Evolutionary conservation across 2,113 vertebrate species (phyloP).

Genomic region (Rhineura floridana): DNA sequence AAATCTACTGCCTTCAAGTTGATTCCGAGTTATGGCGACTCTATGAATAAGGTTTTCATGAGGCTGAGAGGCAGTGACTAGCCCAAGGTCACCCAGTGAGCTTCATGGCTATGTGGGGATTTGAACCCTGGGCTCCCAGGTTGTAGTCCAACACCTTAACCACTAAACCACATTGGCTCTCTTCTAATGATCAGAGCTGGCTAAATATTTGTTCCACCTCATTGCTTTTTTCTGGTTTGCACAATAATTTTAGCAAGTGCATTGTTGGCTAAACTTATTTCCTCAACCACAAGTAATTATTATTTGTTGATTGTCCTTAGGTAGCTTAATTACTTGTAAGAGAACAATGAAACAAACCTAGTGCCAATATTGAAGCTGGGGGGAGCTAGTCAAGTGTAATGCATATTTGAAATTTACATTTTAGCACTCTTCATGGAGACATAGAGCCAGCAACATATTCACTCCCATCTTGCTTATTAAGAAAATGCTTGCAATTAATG

Average conservation of each 20-base stretch:
- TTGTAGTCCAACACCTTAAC: too few species aligned
- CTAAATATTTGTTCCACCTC: conserved; percentile 20
- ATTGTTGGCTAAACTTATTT: conserved; percentile 60
- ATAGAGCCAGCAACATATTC: conserved; percentile 29
- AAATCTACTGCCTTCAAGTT: too few species aligned
- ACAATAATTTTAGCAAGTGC: conserved; percentile 44
- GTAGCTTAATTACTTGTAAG: conserved; percentile 72
- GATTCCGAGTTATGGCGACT: too few species aligned
- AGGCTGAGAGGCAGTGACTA: too few species aligned
- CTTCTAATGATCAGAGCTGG: background rate
- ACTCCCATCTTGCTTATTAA: conserved; percentile 25
- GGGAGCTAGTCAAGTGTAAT: conserved; percentile 56
- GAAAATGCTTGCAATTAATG: conserved; percentile 43
- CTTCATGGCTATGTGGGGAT: too few species aligned
- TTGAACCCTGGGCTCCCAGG: too few species aligned
- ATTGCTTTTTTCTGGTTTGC: conserved; percentile 28
- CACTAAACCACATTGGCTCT: too few species aligned
- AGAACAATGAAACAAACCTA: conserved; percentile 69
- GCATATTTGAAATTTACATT: conserved; percentile 62
- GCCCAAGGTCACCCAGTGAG: too few species aligned
- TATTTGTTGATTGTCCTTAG: conserved; percentile 71
- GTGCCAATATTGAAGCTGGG: conserved; percentile 49
- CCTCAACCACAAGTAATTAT: conserved; percentile 53
- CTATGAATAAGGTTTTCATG: too few species aligned
- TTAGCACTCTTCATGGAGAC: conserved; percentile 60